These are phyloP conservation scores for Sardinella longiceps DNA, from an alignment of 2,797 vertebrate species.

Conservation along the genomic window DNA sequence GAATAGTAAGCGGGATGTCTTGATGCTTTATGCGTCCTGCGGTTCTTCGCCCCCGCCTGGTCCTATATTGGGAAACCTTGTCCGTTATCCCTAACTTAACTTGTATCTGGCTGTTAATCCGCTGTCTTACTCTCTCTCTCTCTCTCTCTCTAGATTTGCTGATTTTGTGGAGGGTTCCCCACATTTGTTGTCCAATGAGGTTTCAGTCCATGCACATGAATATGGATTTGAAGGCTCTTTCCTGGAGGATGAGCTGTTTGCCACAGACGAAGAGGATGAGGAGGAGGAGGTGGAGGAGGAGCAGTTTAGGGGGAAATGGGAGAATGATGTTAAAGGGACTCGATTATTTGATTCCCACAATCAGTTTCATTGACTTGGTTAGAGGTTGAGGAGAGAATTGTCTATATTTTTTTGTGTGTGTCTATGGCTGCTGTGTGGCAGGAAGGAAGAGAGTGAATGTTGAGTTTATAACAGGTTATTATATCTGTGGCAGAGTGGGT, in stretches of 20 bases:
- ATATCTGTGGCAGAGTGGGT: not conserved
- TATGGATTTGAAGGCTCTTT: slow-evolving; percentile 82
- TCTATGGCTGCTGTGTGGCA: not conserved
- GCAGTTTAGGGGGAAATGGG: not conserved
- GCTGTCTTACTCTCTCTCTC: not conserved
- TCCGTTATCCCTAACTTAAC: no score
- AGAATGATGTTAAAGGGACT: slow-evolving; percentile 15
- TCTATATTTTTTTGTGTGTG: not conserved
- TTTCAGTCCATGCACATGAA: slow-evolving; percentile 86
- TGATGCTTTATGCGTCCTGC: no score
- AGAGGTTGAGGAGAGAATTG: not conserved
- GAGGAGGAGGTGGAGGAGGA: not conserved
- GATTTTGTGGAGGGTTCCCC: slow-evolving; percentile 90
- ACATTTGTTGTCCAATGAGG: slow-evolving; percentile 86
- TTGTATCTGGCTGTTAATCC: not conserved
- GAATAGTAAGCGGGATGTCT: no score
- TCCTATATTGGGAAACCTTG: no score
- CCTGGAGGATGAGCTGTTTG: slow-evolving; percentile 82
- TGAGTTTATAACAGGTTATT: not conserved
- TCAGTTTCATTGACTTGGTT: not conserved
- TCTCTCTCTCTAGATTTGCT: slow-evolving; percentile 81
- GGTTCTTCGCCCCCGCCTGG: no score
- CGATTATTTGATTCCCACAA: slow-evolving; percentile 21
- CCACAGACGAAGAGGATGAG: slow-evolving; percentile 75
- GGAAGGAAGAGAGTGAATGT: not conserved